These are phyloP conservation scores for Clusia tigrina DNA, from an alignment of 2,888 invertebrate genomes.

Conservation along the genomic window DNA sequence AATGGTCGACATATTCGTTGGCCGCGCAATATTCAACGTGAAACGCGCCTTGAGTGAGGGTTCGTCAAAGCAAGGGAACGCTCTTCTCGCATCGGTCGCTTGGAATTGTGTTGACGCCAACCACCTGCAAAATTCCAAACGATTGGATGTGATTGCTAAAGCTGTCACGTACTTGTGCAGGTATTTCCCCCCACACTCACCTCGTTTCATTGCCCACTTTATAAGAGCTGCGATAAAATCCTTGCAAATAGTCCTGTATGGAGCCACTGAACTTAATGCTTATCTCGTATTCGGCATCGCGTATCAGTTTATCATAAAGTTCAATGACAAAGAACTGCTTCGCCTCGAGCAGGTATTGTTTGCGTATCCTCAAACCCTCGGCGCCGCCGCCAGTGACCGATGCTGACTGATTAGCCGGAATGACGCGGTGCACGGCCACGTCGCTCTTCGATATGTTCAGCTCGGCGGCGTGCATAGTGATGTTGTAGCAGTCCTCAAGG, in stretches of 20 bases:
- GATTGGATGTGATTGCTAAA: not conserved
- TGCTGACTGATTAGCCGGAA: constrained; percentile 15
- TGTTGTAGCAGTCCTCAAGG: constrained; percentile 67
- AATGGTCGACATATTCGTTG: constrained; percentile 75
- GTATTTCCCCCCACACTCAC: constrained; percentile 61
- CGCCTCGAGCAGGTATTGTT: constrained; percentile 68
- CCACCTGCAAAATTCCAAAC: constrained; percentile 69
- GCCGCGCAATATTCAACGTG: constrained; percentile 78
- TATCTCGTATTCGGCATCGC: constrained; percentile 72
- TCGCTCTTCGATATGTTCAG: constrained; percentile 71
- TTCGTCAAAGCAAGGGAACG: constrained; percentile 90
- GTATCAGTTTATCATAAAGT: constrained; percentile 68
- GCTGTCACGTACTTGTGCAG: not conserved
- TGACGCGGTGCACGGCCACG: constrained; percentile 64
- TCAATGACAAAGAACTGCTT: constrained; percentile 77
- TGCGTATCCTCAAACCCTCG: constrained; percentile 56
- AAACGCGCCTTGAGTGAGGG: constrained; percentile 84
- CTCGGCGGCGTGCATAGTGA: constrained; percentile 79
- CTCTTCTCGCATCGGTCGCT: constrained; percentile 80
- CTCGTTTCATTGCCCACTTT: constrained; percentile 73
- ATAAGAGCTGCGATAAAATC: constrained; percentile 86
- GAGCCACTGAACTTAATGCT: constrained; percentile 76
- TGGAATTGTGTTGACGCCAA: constrained; percentile 84
- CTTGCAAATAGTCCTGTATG: constrained; percentile 78
- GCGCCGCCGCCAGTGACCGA: constrained; percentile 27